Conservation (phyloP, 2,888 invertebrate genomes). For the Netelia virgata region DNA sequence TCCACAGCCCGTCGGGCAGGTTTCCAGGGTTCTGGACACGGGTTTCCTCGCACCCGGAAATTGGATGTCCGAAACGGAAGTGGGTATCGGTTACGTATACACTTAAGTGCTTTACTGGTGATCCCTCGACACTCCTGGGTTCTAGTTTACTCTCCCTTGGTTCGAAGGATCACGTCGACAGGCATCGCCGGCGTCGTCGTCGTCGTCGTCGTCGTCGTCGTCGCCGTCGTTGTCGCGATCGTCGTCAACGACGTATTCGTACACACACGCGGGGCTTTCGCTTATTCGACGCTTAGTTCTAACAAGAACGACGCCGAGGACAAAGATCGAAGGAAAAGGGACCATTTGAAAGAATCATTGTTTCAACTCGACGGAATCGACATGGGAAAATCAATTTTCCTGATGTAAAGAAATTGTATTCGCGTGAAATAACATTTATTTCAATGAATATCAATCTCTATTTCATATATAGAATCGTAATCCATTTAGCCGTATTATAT, state of each 20-base stretch:
- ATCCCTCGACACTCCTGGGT: slow-evolving; percentile 22
- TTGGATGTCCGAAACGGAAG: slow-evolving; percentile 67
- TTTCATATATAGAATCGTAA: too few species aligned
- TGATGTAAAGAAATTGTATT: too few species aligned
- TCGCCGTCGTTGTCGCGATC: slow-evolving; percentile 16
- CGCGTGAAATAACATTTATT: too few species aligned
- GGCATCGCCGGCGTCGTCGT: slow-evolving; percentile 24
- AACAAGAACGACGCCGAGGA: slow-evolving; percentile 13
- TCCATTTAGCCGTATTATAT: too few species aligned
- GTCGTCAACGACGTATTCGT: slow-evolving; percentile 28
- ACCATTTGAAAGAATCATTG: slow-evolving; percentile 3
- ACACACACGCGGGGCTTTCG: slow-evolving; percentile 22
- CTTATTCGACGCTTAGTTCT: slow-evolving; percentile 52
- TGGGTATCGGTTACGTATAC: slow-evolving; percentile 64
- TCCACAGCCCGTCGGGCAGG: slow-evolving; percentile 51
- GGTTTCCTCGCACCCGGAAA: slow-evolving; percentile 59
- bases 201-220: slow-evolving; percentile 44
- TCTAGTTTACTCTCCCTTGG: slow-evolving; percentile 29
- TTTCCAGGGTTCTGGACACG: slow-evolving; percentile 58
- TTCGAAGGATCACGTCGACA: slow-evolving; percentile 50
- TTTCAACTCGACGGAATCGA: background rate
- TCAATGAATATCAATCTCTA: too few species aligned
- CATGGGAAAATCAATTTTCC: background rate
- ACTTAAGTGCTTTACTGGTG: slow-evolving; percentile 54
- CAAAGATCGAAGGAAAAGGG: background rate